Conservation (phyloP, 2,888 invertebrate species). For the Pecten maximus region DNA sequence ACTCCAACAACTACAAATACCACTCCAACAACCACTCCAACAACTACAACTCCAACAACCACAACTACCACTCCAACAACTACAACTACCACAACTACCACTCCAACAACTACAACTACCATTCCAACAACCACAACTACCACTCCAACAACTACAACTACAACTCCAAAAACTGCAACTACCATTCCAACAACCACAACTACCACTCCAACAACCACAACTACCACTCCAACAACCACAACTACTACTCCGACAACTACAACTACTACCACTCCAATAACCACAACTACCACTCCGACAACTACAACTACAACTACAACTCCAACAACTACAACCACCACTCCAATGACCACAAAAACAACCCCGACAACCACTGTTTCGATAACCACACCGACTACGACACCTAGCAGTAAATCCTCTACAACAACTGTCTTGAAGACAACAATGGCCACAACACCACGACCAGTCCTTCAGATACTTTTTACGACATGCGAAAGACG, state of each 20-base stretch:
- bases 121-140: conserved; percentile 38
- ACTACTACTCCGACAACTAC: neutral
- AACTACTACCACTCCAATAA: neutral
- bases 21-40: neutral
- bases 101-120: neutral
- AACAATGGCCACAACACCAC: neutral
- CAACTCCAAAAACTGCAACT: neutral
- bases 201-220: neutral
- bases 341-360: neutral
- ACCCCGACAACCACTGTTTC: neutral
- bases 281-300: neutral
- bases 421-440: neutral
- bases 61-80: neutral
- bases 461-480: neutral
- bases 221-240: neutral
- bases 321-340: neutral
- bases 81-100: neutral
- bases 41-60: neutral
- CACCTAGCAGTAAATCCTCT: neutral
- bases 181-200: neutral
- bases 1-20: conserved; percentile 27
- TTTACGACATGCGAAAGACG: neutral
- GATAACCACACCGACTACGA: neutral
- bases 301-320: neutral
- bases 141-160: conserved; percentile 18